These are phyloP conservation scores for Lacerta agilis DNA, from an alignment of 2,797 vertebrate genomes.

Conservation along the genomic window DNA sequence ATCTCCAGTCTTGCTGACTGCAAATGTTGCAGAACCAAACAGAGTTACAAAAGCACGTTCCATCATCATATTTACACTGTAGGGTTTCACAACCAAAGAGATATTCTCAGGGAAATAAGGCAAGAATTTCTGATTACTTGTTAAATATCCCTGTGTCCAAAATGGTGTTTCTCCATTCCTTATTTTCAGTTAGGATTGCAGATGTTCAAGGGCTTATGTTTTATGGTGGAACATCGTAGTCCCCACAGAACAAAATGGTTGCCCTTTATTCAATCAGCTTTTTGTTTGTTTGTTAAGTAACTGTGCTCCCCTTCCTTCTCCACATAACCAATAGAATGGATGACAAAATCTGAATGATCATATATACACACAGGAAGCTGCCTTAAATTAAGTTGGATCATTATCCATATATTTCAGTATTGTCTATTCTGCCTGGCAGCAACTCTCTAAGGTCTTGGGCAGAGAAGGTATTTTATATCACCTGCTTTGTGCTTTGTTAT, in stretches of 20 bases:
- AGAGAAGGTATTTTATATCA: too few species aligned
- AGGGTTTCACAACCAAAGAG: conserved; percentile 11
- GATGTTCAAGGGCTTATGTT: neutral
- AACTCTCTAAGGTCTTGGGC: neutral
- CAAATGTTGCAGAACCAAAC: neutral
- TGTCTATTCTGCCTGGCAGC: neutral
- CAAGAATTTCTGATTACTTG: neutral
- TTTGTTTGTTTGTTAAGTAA: neutral
- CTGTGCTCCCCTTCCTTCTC: neutral
- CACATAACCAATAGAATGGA: neutral
- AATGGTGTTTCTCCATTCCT: neutral
- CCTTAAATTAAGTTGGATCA: neutral
- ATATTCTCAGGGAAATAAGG: neutral
- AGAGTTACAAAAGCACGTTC: neutral
- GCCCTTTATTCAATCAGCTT: neutral
- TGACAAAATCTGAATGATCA: neutral
- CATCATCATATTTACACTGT: neutral
- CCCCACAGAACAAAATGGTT: neutral
- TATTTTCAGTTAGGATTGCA: neutral
- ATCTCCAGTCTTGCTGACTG: neutral
- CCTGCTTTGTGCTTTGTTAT: too few species aligned
- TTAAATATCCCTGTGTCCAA: neutral
- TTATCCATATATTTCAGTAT: neutral
- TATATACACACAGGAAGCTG: neutral
- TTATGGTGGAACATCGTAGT: neutral